phyloP scores from a whole-genome alignment of 2,888 invertebrate species.

The Epinotia bilunana region DNA sequence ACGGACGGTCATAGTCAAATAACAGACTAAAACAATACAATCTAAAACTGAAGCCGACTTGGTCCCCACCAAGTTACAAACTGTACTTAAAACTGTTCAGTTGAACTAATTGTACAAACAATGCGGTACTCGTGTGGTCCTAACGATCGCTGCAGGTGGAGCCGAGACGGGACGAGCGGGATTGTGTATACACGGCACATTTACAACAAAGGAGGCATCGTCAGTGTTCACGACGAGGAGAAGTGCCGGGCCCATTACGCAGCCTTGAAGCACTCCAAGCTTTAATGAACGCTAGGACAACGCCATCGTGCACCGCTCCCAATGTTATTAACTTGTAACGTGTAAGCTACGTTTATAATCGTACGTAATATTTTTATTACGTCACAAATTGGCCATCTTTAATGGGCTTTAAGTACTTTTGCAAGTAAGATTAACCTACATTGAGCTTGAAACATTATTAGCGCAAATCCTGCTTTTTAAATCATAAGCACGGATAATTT shows the following conservation, averaged over 20 bases:
- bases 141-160: conserved; percentile 70
- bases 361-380: conserved; percentile 16
- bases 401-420: conserved; percentile 29
- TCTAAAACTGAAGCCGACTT: conserved; percentile 57
- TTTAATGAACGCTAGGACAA: conserved; percentile 58
- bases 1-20: conserved; percentile 26
- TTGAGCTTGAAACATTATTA: conserved; percentile 5
- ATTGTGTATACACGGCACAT: conserved; percentile 47
- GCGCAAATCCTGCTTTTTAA: background rate
- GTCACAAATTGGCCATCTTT: conserved; percentile 30
- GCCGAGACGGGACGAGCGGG: conserved; percentile 31
- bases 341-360: conserved; percentile 39
- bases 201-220: conserved; percentile 71
- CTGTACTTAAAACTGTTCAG: conserved; percentile 70
- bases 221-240: conserved; percentile 74
- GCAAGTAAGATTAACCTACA: conserved; percentile 15
- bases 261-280: conserved; percentile 66
- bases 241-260: conserved; percentile 74
- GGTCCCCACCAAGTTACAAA: conserved; percentile 58
- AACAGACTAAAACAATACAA: conserved; percentile 55
- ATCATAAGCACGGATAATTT: background rate
- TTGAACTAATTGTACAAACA: conserved; percentile 75
- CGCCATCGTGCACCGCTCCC: conserved; percentile 52
- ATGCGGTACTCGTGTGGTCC: conserved; percentile 63
- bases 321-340: conserved; percentile 47